Percentiles rank a stretch among this genome's conserved stretches.
Conservation (phyloP, 2,797 vertebrate genomes). For the Dromococcyx pavoninus region DNA sequence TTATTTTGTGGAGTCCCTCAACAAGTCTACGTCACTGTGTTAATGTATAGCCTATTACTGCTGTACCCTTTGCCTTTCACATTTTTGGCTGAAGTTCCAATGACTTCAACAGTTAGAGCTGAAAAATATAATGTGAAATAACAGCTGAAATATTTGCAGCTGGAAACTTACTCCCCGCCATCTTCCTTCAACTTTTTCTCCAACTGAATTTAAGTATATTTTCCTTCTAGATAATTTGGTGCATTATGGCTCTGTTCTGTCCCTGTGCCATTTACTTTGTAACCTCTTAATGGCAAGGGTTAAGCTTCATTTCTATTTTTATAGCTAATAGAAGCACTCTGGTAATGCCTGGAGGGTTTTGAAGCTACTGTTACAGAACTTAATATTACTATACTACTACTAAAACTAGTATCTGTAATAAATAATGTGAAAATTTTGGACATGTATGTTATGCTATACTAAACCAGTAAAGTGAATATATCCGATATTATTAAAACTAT, state of each 20-base stretch:
- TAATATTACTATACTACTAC: neutral
- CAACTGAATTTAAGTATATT: neutral
- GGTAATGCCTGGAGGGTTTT: neutral
- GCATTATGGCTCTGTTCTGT: neutral
- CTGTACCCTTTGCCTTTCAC: neutral
- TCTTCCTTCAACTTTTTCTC: neutral
- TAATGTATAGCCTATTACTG: neutral
- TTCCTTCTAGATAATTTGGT: neutral
- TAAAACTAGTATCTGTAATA: constrained; percentile 25
- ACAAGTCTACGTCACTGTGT: neutral
- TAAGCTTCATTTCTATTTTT: neutral
- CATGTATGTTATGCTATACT: neutral
- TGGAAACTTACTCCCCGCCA: neutral
- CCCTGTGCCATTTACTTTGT: neutral
- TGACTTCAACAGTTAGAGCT: neutral
- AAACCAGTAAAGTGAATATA: neutral
- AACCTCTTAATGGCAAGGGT: neutral
- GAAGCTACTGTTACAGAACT: neutral
- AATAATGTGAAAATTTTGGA: neutral
- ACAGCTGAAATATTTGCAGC: neutral
- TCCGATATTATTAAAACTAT: neutral
- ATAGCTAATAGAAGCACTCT: neutral
- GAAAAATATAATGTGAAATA: neutral
- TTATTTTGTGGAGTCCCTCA: neutral
- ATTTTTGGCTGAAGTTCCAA: neutral